These are phyloP conservation scores for Macaria liturata DNA, from an alignment of 2,888 invertebrate species.

Conservation along the genomic window DNA sequence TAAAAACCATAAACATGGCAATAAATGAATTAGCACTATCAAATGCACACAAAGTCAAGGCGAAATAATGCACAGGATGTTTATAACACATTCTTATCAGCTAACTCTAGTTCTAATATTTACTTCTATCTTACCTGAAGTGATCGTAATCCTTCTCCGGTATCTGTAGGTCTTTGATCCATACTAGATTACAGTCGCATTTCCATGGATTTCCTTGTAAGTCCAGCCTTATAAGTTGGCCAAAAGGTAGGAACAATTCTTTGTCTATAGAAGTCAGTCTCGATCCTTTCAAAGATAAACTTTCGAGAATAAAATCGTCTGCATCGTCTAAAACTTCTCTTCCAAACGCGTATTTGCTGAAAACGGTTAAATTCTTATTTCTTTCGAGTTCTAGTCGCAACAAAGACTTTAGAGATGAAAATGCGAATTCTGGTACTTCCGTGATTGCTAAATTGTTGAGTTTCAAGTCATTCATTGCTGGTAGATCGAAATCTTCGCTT, in stretches of 20 bases:
- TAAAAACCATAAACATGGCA: no score
- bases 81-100: no score
- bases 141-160: conserved; percentile 63
- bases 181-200: conserved; percentile 84
- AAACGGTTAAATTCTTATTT: conserved; percentile 76
- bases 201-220: conserved; percentile 85
- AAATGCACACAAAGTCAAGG: conserved; percentile 4
- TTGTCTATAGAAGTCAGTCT: conserved; percentile 63
- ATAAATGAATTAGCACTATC: no score
- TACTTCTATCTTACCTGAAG: conserved; percentile 62
- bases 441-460: conserved; percentile 82
- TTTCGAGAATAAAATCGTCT: conserved; percentile 69
- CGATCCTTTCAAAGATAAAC: conserved; percentile 73
- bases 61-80: neutral
- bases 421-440: conserved; percentile 79
- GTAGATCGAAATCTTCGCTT: conserved; percentile 77
- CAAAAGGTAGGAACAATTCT: conserved; percentile 69
- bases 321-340: conserved; percentile 62
- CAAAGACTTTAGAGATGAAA: conserved; percentile 79
- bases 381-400: conserved; percentile 79
- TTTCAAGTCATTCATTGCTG: conserved; percentile 77
- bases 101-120: conserved; percentile 10
- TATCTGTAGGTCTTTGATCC: conserved; percentile 74
- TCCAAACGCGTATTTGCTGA: conserved; percentile 73
- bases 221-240: conserved; percentile 71